These are phyloP conservation scores for Grapholita molesta DNA, from an alignment of 1,140 invertebrate species.

Conservation along the genomic window DNA sequence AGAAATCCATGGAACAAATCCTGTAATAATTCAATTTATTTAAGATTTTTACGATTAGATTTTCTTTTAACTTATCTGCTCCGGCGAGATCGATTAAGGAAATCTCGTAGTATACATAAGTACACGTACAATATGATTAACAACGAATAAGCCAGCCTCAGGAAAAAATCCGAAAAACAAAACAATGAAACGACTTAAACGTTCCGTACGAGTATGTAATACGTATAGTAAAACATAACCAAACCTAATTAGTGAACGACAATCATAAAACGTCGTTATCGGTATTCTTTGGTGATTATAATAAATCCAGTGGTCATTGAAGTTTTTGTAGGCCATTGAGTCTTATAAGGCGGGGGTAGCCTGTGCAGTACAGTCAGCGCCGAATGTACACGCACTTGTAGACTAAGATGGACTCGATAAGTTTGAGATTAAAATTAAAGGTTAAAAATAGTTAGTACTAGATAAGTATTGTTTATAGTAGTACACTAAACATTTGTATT, in stretches of 20 bases:
- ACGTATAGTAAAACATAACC: not conserved
- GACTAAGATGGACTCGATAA: not conserved
- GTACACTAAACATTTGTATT: too few species aligned
- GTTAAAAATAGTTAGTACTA: too few species aligned
- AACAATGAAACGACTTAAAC: not conserved
- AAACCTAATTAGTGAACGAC: conserved; percentile 3
- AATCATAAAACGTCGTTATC: not conserved
- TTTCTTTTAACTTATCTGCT: too few species aligned
- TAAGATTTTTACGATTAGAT: too few species aligned
- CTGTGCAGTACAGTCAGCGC: not conserved
- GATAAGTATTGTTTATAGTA: too few species aligned
- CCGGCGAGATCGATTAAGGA: too few species aligned
- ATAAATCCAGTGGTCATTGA: not conserved
- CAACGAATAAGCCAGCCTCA: not conserved
- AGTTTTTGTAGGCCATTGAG: conserved; percentile 4
- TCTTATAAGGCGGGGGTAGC: not conserved
- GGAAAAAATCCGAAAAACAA: not conserved
- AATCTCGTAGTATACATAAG: too few species aligned
- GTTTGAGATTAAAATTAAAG: too few species aligned
- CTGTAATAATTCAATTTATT: too few species aligned
- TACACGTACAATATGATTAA: too few species aligned
- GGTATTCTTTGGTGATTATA: not conserved
- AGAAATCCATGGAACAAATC: too few species aligned
- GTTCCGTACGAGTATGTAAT: not conserved
- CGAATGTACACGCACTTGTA: not conserved